Conservation (phyloP, 2,113 vertebrate species). For the Ondatra zibethicus region DNA sequence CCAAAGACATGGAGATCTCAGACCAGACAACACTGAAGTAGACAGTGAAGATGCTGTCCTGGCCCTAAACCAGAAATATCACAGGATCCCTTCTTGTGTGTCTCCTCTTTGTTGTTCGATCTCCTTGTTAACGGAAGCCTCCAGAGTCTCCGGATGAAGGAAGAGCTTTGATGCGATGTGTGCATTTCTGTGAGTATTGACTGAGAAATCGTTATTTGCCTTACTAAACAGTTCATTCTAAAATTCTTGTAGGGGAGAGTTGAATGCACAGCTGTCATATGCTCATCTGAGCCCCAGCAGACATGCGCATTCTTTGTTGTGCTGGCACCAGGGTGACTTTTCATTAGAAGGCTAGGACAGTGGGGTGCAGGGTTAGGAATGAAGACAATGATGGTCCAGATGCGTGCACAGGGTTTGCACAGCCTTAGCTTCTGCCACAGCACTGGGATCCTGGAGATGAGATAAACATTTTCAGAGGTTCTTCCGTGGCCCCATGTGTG, state of each 20-base stretch:
- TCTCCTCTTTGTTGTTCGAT: background rate
- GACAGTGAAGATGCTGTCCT: background rate
- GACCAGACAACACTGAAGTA: background rate
- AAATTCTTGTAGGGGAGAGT: background rate
- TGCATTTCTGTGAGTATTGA: background rate
- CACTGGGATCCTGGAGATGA: background rate
- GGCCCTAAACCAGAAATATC: background rate
- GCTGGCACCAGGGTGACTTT: background rate
- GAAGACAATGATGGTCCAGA: background rate
- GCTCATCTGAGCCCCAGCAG: background rate
- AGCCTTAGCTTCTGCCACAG: background rate
- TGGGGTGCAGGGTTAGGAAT: background rate
- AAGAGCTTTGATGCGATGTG: background rate
- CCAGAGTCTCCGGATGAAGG: background rate
- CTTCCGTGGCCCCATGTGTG: too few species aligned
- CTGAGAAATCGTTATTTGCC: background rate
- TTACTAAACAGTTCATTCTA: background rate
- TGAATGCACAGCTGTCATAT: background rate
- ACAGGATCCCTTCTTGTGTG: rapidly evolving
- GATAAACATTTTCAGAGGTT: background rate
- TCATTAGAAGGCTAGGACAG: background rate
- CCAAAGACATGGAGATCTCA: background rate
- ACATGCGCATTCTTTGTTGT: background rate
- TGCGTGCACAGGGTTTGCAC: background rate
- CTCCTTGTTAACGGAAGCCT: background rate